Base-by-base conservation (phyloP, 2,888 invertebrate genomes). In the Lepetodrilus schrolli region DNA sequence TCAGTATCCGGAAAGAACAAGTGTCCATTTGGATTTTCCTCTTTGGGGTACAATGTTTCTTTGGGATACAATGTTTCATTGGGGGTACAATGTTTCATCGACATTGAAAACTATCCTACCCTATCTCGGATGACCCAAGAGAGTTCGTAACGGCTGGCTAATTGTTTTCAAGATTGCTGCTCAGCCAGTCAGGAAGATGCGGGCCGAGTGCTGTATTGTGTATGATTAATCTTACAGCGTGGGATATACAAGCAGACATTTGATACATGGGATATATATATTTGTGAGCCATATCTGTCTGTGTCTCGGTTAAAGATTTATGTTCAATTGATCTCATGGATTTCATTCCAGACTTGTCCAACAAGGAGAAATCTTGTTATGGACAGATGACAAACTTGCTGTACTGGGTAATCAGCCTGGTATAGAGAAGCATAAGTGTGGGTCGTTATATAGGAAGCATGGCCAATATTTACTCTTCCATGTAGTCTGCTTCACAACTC, bases 111-210 rank as follows among this genome's bases (percentile, higher is more conserved):
- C 13, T 58, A 34, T 26, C 58, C 58, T 23, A 13, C 8, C 26
- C 34, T 58, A 34, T 30, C 34, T 58, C 58, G 17, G 58, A 26
- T 23, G 58, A 58, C 58, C 30, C 34, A 13, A 58, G 26, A 30
- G 58, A 30, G 58, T 58, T 58, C 30, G 58, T 58, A 58, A 58
- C 58, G 34, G 34, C 58, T 58, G 58, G 58, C 26, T 58, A 58
- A 58, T 58, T 58, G 58, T 58, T 58, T 58, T 58, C 26, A 58
- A 7, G 58, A 58, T 17, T 26, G 7, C 0, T 7, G 38, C 21
- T 26, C 34, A 34, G 5, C 26, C 30, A 30, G 34, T 34, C 34
- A 34, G 58, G 58, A 26, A 58, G 30, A 23, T 26, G 26, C 4
- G 13, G 49, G n/a, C 17, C 30, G 26, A 5, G 34, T 17, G 10